Evolutionary conservation across 2,797 vertebrate genomes (phyloP), one percentile per base, ranked within the genome.

Genomic region (Fistularia commersonii): DNA sequence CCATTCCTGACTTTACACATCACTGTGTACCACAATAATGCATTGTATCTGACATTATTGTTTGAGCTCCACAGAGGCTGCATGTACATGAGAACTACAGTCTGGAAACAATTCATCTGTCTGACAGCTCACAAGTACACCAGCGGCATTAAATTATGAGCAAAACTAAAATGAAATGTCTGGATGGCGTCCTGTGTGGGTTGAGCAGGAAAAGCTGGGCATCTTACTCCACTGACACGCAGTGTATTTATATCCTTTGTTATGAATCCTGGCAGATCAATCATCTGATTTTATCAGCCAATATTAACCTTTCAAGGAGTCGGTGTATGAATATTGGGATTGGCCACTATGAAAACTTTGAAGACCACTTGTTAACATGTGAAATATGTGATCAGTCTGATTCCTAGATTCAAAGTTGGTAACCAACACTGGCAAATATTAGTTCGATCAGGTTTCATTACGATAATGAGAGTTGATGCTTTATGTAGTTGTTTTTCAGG

Each of bases 11-110:
- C 64, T 63, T 53, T 57, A 58, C 66, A 64, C 58, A 42, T 72
- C 49, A 52, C 69, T 48, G 71, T 72, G 79, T 64, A 69, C 51
- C 60, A 73, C 72, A 79, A 80, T 69, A 67, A 76, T 64, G 75
- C 57, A 11, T 48, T 40, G 37, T 33, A 57, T 49, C 73, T 69
- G 61, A 77, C 71, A 65, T 67, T 71, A 77, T 72, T 71, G 69
- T 72, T 76, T 64, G 15, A 56, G 61, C 49, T 58, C 55, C 53
- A 54, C 35, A 64, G 48, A 76, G 66, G 73, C 73, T 67, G 74
- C 68, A 63, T 75, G 68, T 65, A 78, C 66, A 66, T 55, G 60
- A 80, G 61, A 66, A 61, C 66, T 63, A 81, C 73, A 74, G 47
- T 42, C 69, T 72, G 70, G 63, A 23, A 23, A 23, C 23, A 23